Base-by-base conservation (phyloP, 2,797 vertebrate genomes). In the Scomberomorus guttatus region DNA sequence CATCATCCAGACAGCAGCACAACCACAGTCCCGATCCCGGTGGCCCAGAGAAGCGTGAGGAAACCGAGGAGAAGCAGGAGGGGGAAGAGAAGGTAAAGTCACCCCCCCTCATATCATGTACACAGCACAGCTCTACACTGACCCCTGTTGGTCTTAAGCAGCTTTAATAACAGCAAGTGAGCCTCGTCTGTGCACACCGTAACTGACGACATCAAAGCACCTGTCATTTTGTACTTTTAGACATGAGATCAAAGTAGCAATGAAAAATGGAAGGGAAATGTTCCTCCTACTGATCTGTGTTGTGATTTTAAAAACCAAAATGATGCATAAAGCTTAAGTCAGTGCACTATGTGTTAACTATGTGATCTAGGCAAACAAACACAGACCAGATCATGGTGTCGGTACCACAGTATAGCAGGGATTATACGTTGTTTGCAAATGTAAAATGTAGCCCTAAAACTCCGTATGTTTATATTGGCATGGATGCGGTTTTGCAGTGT, bases 381-480 rank as follows among this genome's bases (percentile, higher is more conserved):
- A 71, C 32, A 60, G 27, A 74, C 18, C 27, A 51, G 18, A 20
- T 64, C 27, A 17, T 61, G 22, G 5, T 62, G 18, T 51, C 56
- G 12, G 7, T 61, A 18, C 13, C 25, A n/a, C 50, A 34, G 52
- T 32, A 29, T 13, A 59, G 39, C 59, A 50, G 34, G 60, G 56
- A 34, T 82, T 80, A 54, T 61, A 39, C 1, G 3, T 64, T 18
- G 17, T 55, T 34, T 59, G 24, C 27, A 48, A 22, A 69, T 81
- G 63, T 71, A 34, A 62, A 83, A 63, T 81, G 51, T 17, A 61
- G 39, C 56, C 27, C 6, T 48, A 5, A 84, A 86, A 79, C 72
- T 81, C 78, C 75, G 67, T 87, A 85, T 93, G 88, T 95, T 95
- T 92, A 89, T 83, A 75, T 90, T 94, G 89, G 84, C 83, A 70